phyloP scores from a whole-genome alignment of 1,140 invertebrate species.

The Plectus sambesii region DNA sequence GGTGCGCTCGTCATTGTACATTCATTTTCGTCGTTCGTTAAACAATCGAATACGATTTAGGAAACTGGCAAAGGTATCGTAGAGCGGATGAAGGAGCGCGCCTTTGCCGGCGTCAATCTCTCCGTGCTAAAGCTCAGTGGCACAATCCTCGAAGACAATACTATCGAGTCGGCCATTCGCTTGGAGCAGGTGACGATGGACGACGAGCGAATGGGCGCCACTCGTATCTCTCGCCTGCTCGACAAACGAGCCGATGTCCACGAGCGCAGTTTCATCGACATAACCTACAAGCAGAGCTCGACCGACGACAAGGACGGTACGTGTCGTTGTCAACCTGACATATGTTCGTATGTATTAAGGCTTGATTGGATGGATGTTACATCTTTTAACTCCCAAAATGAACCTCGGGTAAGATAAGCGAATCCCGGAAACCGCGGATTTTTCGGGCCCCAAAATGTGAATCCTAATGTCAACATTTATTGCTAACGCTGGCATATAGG shows the following conservation, averaged over 20 bases:
- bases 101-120: slow-evolving; percentile 32
- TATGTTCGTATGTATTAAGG: too few relatives aligned
- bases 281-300: slow-evolving; percentile 22
- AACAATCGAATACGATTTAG: slow-evolving; percentile 7
- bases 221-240: slow-evolving; percentile 31
- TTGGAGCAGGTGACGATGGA: slow-evolving; percentile 41
- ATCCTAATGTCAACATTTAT: too few relatives aligned
- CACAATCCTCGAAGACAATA: slow-evolving; percentile 34
- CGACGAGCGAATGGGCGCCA: slow-evolving; percentile 30
- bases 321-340: too few relatives aligned
- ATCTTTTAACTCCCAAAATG: too few relatives aligned
- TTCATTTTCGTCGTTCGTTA: too few relatives aligned
- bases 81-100: slow-evolving; percentile 11
- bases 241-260: slow-evolving; percentile 31
- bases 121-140: slow-evolving; percentile 27
- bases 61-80: slow-evolving; percentile 14
- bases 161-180: slow-evolving; percentile 26
- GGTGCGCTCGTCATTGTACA: too few relatives aligned
- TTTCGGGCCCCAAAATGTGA: too few relatives aligned
- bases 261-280: slow-evolving; percentile 17
- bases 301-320: slow-evolving; percentile 27
- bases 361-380: too few relatives aligned
- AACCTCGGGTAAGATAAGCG: too few relatives aligned
- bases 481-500: too few relatives aligned
- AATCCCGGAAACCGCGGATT: too few relatives aligned